phyloP scores from a whole-genome alignment of 1,140 invertebrate genomes.

The Drosophila truncata region DNA sequence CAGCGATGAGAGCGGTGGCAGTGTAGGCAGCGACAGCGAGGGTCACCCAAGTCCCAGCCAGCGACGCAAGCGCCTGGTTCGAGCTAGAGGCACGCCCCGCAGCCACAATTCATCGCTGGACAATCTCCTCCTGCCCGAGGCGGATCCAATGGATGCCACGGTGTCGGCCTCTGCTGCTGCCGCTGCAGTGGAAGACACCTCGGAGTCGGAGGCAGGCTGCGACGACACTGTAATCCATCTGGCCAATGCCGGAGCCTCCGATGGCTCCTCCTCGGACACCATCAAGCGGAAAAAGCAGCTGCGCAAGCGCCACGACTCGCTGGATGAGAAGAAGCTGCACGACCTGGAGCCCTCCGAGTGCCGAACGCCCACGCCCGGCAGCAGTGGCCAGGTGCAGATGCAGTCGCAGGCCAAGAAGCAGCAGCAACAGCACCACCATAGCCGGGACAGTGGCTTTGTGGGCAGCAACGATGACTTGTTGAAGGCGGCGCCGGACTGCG shows the following conservation, averaged over 20 bases:
- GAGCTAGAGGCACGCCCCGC: conserved; percentile 91
- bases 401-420: conserved; percentile 77
- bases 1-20: conserved; percentile 88
- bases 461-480: conserved; percentile 94
- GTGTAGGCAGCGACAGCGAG: conserved; percentile 93
- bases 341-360: conserved; percentile 83
- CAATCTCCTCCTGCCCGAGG: conserved; percentile 87
- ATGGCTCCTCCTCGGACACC: conserved; percentile 92
- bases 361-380: conserved; percentile 86
- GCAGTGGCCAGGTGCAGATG: conserved; percentile 38
- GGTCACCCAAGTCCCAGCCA: conserved; percentile 94
- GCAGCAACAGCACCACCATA: conserved; percentile 88
- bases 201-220: conserved; percentile 90
- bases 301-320: conserved; percentile 88
- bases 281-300: conserved; percentile 92
- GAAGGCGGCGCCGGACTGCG: conserved; percentile 88
- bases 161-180: conserved; percentile 73
- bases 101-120: conserved; percentile 93
- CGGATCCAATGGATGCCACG: conserved; percentile 86
- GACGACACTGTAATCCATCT: conserved; percentile 89
- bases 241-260: conserved; percentile 85
- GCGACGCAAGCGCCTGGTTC: conserved; percentile 91
- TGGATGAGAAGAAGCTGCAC: conserved; percentile 86
- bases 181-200: conserved; percentile 87
- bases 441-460: conserved; percentile 94